These are phyloP conservation scores for Candoia aspera DNA, from an alignment of 2,113 vertebrate species.

Conservation along the genomic window DNA sequence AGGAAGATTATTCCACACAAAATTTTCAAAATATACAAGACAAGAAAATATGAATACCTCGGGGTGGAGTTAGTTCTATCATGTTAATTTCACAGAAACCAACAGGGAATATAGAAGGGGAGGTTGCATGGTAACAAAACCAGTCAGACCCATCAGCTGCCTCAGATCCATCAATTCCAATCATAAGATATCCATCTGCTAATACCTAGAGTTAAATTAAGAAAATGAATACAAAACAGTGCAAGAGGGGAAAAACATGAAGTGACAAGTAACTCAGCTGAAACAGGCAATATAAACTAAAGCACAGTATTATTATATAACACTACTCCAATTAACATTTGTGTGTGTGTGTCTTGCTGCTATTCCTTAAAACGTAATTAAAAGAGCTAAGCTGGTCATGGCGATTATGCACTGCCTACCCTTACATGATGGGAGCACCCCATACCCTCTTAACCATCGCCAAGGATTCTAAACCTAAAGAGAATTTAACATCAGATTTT, in stretches of 20 bases:
- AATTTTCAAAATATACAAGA: constrained; percentile 49
- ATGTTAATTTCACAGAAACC: constrained; percentile 99
- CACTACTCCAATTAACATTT: background rate
- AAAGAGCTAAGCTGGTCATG: background rate
- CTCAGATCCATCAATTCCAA: constrained; percentile 98
- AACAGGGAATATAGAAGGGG: constrained; percentile 97
- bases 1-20: constrained; percentile 50
- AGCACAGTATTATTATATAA: background rate
- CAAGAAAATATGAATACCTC: constrained; percentile 81
- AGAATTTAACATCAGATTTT: background rate
- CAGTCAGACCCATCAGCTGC: constrained; percentile 98
- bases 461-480: background rate
- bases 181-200: constrained; percentile 98
- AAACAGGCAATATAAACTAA: constrained; percentile 7
- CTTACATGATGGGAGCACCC: background rate
- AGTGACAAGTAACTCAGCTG: background rate
- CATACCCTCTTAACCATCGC: background rate
- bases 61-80: constrained; percentile 97
- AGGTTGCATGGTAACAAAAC: constrained; percentile 98
- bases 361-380: background rate
- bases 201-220: constrained; percentile 82
- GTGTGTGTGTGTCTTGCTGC: background rate
- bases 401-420: background rate
- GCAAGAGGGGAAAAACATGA: constrained; percentile 26
- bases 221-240: constrained; percentile 52